A percentile compares a stretch with the other conserved stretches of the same genome.
phyloP scores from a whole-genome alignment of 2,888 invertebrate species.

The Agrochola litura region DNA sequence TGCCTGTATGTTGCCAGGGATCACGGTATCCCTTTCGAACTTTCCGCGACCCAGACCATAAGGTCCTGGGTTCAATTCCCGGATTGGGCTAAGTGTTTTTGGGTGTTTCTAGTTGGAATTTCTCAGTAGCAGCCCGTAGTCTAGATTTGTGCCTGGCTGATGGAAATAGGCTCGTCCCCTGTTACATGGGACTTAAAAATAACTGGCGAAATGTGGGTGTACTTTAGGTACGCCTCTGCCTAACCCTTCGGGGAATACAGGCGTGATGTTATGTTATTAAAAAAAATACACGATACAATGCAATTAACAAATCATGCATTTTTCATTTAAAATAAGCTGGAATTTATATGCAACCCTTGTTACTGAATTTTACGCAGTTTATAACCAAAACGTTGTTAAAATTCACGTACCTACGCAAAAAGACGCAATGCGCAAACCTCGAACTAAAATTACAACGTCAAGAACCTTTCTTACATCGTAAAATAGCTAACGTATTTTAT shows the following conservation, averaged over 20 bases:
- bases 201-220: neutral
- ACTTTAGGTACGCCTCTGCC: neutral
- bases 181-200: neutral
- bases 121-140: neutral
- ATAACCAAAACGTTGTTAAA: neutral
- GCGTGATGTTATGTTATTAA: neutral
- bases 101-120: neutral
- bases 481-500: conserved; percentile 12
- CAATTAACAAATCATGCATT: too few relatives aligned
- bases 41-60: too few relatives aligned
- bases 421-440: conserved; percentile 41
- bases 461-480: conserved; percentile 2
- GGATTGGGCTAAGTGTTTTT: neutral
- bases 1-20: too few relatives aligned
- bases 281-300: too few relatives aligned
- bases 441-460: conserved; percentile 14
- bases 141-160: neutral
- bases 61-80: neutral
- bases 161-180: neutral
- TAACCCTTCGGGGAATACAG: neutral
- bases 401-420: neutral
- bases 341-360: too few relatives aligned
- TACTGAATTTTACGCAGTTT: neutral
- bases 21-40: too few relatives aligned
- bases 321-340: neutral